Evolutionary conservation across 2,888 invertebrate species (phyloP).

Genomic region (Heteromurus nitidus): DNA sequence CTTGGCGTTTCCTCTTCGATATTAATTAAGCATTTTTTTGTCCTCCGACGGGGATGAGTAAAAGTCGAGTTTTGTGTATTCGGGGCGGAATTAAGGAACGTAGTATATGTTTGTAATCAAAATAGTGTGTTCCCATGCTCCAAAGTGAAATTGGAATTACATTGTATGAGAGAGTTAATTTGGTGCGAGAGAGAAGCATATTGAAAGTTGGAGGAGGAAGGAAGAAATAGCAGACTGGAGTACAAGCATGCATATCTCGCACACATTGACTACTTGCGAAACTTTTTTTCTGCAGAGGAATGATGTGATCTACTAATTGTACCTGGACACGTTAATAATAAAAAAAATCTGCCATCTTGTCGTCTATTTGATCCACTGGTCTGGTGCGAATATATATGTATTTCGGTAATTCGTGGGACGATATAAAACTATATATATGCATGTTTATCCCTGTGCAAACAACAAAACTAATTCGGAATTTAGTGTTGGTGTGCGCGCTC

Average conservation of each 20-base stretch:
- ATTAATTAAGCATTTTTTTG: slow-evolving; percentile 46
- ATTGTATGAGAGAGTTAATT: slow-evolving; percentile 13
- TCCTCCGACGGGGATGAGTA: neutral
- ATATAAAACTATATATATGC: too few species aligned
- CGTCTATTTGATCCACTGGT: neutral
- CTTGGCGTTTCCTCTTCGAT: slow-evolving; percentile 34
- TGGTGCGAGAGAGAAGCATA: neutral
- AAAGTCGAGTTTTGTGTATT: neutral
- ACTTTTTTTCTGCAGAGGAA: slow-evolving; percentile 23
- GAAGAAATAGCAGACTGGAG: neutral
- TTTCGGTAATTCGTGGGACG: too few species aligned
- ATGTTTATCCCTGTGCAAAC: neutral
- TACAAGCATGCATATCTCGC: too few species aligned
- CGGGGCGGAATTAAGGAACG: neutral
- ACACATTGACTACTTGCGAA: neutral
- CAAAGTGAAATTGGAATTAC: slow-evolving; percentile 25
- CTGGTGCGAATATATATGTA: too few species aligned
- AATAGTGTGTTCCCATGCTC: neutral
- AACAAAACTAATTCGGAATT: neutral
- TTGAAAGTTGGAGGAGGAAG: slow-evolving; percentile 10
- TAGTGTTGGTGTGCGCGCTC: neutral
- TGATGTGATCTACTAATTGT: slow-evolving; percentile 57
- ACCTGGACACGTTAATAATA: slow-evolving; percentile 53
- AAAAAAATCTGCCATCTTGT: slow-evolving; percentile 31
- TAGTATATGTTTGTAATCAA: slow-evolving; percentile 35